Evolutionary conservation across 1,140 invertebrate genomes (phyloP).

Genomic region (Drosophila nigromelanica): DNA sequence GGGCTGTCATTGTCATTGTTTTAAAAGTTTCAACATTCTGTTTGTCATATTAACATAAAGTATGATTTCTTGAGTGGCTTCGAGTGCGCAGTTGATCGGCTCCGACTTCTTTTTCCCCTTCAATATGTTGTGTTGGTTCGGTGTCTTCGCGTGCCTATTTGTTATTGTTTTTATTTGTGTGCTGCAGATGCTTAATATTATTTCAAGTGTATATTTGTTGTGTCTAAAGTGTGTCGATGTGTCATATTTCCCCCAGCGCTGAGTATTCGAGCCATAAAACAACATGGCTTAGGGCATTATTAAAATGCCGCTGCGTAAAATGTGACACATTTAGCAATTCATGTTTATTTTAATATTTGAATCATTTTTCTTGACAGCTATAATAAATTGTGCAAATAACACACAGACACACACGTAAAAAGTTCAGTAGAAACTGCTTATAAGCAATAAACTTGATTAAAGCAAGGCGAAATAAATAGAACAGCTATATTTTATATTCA

Average conservation of each 20-base stretch:
- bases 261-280: not conserved
- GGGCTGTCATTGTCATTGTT: constrained; percentile 36
- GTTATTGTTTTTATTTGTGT: constrained; percentile 32
- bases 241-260: constrained; percentile 17
- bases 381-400: constrained; percentile 44
- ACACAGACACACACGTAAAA: not conserved
- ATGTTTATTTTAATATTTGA: constrained; percentile 37
- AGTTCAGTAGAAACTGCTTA: constrained; percentile 1
- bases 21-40: constrained; percentile 39
- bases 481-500: too few relatives aligned
- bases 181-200: constrained; percentile 28
- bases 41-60: constrained; percentile 52
- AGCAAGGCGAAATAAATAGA: too few relatives aligned
- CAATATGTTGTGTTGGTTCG: not conserved
- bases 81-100: constrained; percentile 30
- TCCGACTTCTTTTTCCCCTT: not conserved
- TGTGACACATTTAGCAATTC: constrained; percentile 39
- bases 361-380: constrained; percentile 38
- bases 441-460: not conserved
- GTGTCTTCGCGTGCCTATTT: not conserved
- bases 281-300: constrained; percentile 28
- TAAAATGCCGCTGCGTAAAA: constrained; percentile 32
- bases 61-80: constrained; percentile 54
- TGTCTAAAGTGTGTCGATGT: constrained; percentile 39
- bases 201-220: constrained; percentile 39